Base-by-base conservation (phyloP, 2,113 vertebrate genomes). In the Rhinichthys klamathensis region DNA sequence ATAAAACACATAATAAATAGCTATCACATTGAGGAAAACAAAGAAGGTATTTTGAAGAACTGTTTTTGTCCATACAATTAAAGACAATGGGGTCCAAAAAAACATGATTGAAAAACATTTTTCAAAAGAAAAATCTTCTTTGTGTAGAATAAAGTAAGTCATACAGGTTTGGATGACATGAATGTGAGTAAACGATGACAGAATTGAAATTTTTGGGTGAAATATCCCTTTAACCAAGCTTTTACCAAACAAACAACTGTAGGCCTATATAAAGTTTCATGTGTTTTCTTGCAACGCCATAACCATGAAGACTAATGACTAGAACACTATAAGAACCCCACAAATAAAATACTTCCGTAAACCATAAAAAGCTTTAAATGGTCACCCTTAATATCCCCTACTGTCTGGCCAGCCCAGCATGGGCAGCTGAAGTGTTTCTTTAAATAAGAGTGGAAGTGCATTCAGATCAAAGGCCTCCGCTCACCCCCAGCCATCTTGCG, bases 401-500 rank as follows among this genome's bases (percentile, higher is more conserved):
- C 67, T 18, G 46, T 32, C 60, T 86, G 84, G 79, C 77, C 35
- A n/a, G 78, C 44, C 58, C 84, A 83, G 86, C 85, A 69, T 86
- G 72, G 30, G 25, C 73, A 69, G 23, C 0, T 30, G 63, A 74
- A 80, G 80, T 61, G 88, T 65, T 83, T 81, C 77, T 77, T 75
- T 58, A 32, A 30, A 51, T 27, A 44, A 78, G 82, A 75, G 46
- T 32, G 75, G 77, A 83, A 10, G 2, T 83, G 30, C 46, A 72
- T 72, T 72, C 18, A 72, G 65, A 72, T 83, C 30, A 83, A 83
- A 16, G 80, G 72, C 21, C 44, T 74, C 4, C 4, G 86, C 94
- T 95, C 90, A 95, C 94, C 94, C 95, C 95, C 35, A 95, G 91
- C 95, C 95, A 95, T 91, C 95, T 90, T 0, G 94, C 97, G 91